Conservation (phyloP, 2,888 invertebrate species). For the Pyrochroa serraticornis region DNA sequence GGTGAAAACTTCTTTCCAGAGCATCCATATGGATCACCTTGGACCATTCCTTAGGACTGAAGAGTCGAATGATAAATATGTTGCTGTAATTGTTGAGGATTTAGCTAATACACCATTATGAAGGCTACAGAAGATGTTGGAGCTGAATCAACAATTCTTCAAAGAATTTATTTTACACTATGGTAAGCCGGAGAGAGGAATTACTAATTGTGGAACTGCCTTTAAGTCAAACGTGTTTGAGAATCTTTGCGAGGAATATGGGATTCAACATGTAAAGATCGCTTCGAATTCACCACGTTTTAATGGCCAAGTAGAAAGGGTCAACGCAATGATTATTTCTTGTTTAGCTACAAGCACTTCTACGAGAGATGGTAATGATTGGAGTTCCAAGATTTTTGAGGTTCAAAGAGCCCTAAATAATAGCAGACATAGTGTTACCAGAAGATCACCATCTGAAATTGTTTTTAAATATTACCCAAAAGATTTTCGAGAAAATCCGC, state of each 20-base stretch:
- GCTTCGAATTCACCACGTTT: too few relatives aligned
- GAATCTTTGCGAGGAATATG: constrained; percentile 30
- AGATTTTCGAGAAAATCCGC: too few relatives aligned
- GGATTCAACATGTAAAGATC: constrained; percentile 38
- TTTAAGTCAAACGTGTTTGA: constrained; percentile 38
- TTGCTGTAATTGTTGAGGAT: constrained; percentile 13
- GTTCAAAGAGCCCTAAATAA: too few relatives aligned
- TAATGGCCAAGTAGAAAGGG: constrained; percentile 36
- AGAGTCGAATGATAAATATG: constrained; percentile 10
- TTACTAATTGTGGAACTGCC: constrained; percentile 41
- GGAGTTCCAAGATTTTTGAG: too few relatives aligned
- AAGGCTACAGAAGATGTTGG: constrained; percentile 18
- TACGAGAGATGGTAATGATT: constrained; percentile 33
- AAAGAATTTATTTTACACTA: constrained; percentile 34
- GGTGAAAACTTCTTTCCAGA: constrained; percentile 11
- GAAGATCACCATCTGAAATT: too few relatives aligned
- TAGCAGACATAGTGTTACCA: too few relatives aligned
- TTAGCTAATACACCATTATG: constrained; percentile 23
- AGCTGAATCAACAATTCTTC: constrained; percentile 14
- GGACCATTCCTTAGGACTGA: constrained; percentile 9
- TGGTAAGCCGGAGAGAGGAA: constrained; percentile 38
- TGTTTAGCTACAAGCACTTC: too few relatives aligned
- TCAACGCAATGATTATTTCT: too few relatives aligned
- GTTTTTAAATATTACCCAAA: too few relatives aligned
- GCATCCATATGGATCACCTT: constrained; percentile 17